Evolutionary conservation across 2,888 invertebrate species (phyloP).

Genomic region (Agrotis puta): DNA sequence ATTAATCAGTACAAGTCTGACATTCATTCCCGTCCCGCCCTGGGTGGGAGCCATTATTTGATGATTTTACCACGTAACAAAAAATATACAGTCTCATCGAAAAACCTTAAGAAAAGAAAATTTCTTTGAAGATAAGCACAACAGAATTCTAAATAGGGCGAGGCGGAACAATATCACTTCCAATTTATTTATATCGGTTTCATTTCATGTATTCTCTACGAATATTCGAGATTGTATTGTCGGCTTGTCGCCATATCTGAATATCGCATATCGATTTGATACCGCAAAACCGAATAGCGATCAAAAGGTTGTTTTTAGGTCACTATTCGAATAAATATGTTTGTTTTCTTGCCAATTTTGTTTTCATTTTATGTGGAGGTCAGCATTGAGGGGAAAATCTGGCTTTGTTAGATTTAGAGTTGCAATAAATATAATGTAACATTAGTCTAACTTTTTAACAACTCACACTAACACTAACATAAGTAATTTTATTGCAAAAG

Average conservation of each 20-base stretch:
- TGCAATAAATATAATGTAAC: slow-evolving; percentile 3
- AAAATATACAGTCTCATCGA: too few species aligned
- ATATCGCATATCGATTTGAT: slow-evolving; percentile 46
- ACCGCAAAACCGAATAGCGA: slow-evolving; percentile 33
- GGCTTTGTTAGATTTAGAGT: background rate
- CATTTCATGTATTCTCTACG: slow-evolving; percentile 29
- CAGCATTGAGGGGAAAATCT: background rate
- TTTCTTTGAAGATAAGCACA: background rate
- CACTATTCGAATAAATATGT: slow-evolving; percentile 49
- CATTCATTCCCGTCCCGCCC: too few species aligned
- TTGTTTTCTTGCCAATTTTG: slow-evolving; percentile 50
- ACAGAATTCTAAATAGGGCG: background rate
- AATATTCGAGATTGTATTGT: slow-evolving; percentile 32
- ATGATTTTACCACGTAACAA: too few species aligned
- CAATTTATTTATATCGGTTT: slow-evolving; percentile 9
- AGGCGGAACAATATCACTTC: background rate
- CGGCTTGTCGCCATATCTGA: slow-evolving; percentile 50
- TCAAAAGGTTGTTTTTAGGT: slow-evolving; percentile 52
- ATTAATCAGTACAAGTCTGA: too few species aligned
- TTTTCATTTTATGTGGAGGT: slow-evolving; percentile 37
- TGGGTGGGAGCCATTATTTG: too few species aligned
- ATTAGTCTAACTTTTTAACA: too few species aligned
- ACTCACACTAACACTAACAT: too few species aligned
- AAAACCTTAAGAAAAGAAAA: background rate
- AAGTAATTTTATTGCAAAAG: too few species aligned